Conservation (phyloP, 2,888 invertebrate genomes). For the Stratiomys singularior region DNA sequence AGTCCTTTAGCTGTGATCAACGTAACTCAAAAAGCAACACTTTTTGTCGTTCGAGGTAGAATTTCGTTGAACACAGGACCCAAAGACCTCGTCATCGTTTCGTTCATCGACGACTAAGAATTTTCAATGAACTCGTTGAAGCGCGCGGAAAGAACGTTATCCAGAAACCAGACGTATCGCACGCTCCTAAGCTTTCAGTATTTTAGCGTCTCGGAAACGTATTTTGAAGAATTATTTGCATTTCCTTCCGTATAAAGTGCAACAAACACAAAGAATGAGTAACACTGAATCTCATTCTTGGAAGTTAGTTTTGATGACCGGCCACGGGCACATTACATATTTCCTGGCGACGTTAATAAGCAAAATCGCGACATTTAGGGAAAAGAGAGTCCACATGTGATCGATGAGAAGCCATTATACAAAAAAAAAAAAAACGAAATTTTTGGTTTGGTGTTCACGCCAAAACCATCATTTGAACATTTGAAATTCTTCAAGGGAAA, state of each 20-base stretch:
- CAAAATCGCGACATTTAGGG: slow-evolving; percentile 28
- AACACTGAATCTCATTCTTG: slow-evolving; percentile 48
- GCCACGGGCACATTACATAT: slow-evolving; percentile 46
- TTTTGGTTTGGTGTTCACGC: too few species aligned
- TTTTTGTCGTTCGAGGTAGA: slow-evolving; percentile 32
- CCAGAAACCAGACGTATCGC: slow-evolving; percentile 46
- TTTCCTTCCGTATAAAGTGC: slow-evolving; percentile 46
- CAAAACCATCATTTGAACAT: too few species aligned
- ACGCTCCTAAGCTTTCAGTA: slow-evolving; percentile 42
- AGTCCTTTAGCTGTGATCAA: too few species aligned
- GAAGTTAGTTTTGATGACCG: slow-evolving; percentile 47
- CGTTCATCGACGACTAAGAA: slow-evolving; percentile 47
- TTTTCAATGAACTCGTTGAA: slow-evolving; percentile 48
- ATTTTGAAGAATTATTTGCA: slow-evolving; percentile 47
- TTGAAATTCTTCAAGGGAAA: too few species aligned
- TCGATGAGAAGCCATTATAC: slow-evolving; percentile 17
- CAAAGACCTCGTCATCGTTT: slow-evolving; percentile 47
- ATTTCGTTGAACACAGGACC: slow-evolving; percentile 48
- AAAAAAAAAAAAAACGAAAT: too few species aligned
- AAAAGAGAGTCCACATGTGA: slow-evolving; percentile 2
- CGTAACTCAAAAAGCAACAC: background rate
- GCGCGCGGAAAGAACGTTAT: slow-evolving; percentile 49
- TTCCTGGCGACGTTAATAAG: slow-evolving; percentile 46
- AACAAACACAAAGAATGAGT: slow-evolving; percentile 36
- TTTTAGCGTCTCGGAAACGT: slow-evolving; percentile 44